phyloP scores from a whole-genome alignment of 2,113 vertebrate genomes.

The Proterorhinus semilunaris region DNA sequence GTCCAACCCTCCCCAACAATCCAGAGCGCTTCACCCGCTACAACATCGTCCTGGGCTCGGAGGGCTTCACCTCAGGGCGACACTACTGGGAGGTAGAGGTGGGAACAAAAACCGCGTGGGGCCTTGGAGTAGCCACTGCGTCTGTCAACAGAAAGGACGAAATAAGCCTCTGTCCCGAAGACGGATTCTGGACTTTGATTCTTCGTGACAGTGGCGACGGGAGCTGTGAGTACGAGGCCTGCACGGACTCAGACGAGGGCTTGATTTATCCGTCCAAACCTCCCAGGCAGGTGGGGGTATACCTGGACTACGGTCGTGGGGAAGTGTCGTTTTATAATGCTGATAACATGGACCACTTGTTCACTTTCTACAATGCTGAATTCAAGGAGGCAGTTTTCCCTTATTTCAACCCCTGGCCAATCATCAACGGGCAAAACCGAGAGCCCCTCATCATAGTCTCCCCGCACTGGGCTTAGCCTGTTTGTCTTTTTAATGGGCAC shows the following conservation, averaged over 20 bases:
- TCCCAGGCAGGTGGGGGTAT: constrained; percentile 76
- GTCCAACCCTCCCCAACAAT: constrained; percentile 69
- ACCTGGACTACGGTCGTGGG: constrained; percentile 77
- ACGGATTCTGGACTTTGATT: constrained; percentile 83
- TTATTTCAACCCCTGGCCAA: constrained; percentile 87
- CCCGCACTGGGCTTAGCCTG: constrained; percentile 39
- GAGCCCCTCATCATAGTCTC: constrained; percentile 73
- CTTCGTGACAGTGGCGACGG: constrained; percentile 66
- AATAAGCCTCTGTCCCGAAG: constrained; percentile 82
- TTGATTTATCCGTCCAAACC: constrained; percentile 60
- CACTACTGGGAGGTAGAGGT: constrained; percentile 90
- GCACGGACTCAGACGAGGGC: constrained; percentile 73
- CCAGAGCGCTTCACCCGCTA: constrained; percentile 80
- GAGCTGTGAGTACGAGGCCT: constrained; percentile 76
- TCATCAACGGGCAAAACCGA: constrained; percentile 72
- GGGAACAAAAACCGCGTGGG: constrained; percentile 83
- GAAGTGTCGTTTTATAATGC: constrained; percentile 82
- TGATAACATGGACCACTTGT: constrained; percentile 81
- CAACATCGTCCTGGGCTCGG: constrained; percentile 78
- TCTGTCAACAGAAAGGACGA: constrained; percentile 78
- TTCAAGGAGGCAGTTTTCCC: constrained; percentile 76
- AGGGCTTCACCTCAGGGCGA: constrained; percentile 66
- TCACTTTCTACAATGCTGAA: constrained; percentile 76
- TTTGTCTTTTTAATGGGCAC: not conserved
- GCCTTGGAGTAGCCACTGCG: constrained; percentile 78